Base-by-base conservation (phyloP, 2,888 invertebrate species). In the Disparrhopalites patrizii region DNA sequence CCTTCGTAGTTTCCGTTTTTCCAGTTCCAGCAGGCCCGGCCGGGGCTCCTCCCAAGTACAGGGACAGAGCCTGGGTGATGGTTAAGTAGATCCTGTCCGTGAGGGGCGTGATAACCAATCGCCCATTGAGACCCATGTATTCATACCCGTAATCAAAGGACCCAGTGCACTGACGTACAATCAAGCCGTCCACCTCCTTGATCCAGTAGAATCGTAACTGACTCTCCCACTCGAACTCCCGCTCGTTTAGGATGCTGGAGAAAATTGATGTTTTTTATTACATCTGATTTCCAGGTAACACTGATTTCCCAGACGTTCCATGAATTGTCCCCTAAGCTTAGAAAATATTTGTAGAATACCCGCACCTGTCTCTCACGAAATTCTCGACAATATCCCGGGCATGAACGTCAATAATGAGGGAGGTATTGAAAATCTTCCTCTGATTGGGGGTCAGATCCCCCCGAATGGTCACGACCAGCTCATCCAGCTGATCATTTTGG, bases 221-320 rank as follows among this genome's bases (percentile, higher is more conserved):
- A 77, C 92, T 92, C 79, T 94, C 93, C 95, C 95, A 95, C 76
- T 91, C 89, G 76, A 95, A 95, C 80, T 94, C 93, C 68, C 86
- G 83, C 0, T 87, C 86, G 75, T 91, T 89, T 31, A 90, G 85
- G 18, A 95, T 87, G 79, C 91, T 92, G 78, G 88, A 87, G 15
- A 87, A 81, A 0, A 90, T 88, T n/a, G n/a, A n/a, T n/a, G n/a
- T n/a, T n/a, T n/a, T n/a, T n/a, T n/a, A n/a, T n/a, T n/a, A n/a
- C n/a, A n/a, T n/a, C n/a, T n/a, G n/a, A n/a, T n/a, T n/a, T n/a
- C n/a, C n/a, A n/a, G n/a, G n/a, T n/a, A n/a, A n/a, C n/a, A n/a
- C n/a, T n/a, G n/a, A n/a, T n/a, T n/a, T n/a, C n/a, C n/a, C n/a
- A n/a, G n/a, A n/a, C n/a, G n/a, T n/a, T n/a, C n/a, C n/a, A n/a